phyloP scores from a whole-genome alignment of 1,140 invertebrate species.

The Trinorchestia longiramus region DNA sequence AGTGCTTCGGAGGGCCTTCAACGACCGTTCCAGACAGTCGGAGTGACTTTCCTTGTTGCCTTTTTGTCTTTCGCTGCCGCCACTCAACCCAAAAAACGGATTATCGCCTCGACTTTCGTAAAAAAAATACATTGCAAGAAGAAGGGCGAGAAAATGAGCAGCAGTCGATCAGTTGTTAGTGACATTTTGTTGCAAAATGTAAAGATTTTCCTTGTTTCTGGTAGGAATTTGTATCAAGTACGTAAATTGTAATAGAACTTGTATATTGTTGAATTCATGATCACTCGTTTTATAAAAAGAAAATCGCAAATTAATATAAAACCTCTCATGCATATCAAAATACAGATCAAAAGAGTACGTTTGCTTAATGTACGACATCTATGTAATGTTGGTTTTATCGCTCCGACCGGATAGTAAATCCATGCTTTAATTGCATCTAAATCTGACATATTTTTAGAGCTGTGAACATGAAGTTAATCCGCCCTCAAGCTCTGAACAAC shows the following conservation, averaged over 20 bases:
- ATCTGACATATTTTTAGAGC: background rate
- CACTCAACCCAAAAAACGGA: background rate
- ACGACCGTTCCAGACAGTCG: background rate
- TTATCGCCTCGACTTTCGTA: background rate
- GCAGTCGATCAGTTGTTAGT: background rate
- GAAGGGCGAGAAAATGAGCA: background rate
- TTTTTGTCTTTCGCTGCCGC: background rate
- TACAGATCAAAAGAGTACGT: background rate
- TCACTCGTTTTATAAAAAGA: background rate
- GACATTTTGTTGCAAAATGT: background rate
- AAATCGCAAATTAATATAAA: background rate
- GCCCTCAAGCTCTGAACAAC: background rate
- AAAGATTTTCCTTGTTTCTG: background rate
- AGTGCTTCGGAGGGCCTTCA: background rate
- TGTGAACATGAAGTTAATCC: background rate
- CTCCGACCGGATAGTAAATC: background rate
- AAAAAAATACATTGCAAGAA: background rate
- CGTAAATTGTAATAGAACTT: background rate
- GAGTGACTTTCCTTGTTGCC: slow-evolving; percentile 41
- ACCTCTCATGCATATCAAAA: background rate
- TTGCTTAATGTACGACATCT: background rate
- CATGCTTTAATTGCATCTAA: background rate
- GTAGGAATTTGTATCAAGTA: background rate
- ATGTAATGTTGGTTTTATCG: background rate
- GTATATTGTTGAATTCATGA: background rate